Base-by-base conservation (phyloP, 1,140 invertebrate species). In the Caenorhabditis briggsae region DNA sequence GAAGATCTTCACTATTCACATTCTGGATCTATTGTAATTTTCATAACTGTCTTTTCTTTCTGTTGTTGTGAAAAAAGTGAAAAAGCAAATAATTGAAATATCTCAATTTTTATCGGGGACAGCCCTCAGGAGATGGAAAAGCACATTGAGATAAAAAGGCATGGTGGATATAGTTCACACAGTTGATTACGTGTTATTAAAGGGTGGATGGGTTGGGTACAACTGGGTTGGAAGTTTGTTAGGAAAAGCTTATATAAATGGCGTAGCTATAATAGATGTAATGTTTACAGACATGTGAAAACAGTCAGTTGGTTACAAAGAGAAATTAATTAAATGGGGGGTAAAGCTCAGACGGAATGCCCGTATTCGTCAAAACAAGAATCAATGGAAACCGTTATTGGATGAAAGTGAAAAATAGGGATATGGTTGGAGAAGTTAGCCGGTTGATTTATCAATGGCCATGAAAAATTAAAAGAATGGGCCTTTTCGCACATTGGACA, bases 341-440 rank as follows among this genome's bases (percentile, higher is more conserved):
- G 50, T 16, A 78, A 50, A 48, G 70, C 70, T 78, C 70, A 50
- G n/a, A 50, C 70, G 70, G 70, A 50, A 50, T 78, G 70, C 70
- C 70, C 70, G 70, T 78, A 78, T 78, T 78, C 46, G 70, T 78
- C 70, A 50, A 53, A 46, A 78, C 43, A 78, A 78, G 70, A 78
- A 78, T 78, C 61, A 78, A 23, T 23, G 5, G 50, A 5, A 78
- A 78, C 70, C 70, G 70, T 46, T 50, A 50, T 78, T 74, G 43
- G 18, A 48, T 18, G 16, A 48, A 18, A 74, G 18, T 18, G 12
- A 5, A 46, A 74, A 46, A 46, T 12, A 74, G 33, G 16, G 16
- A 25, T 11, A 65, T 12, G 0, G 18, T 43, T 25, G 5, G 43
- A 16, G 23, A 9, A 9, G 41, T 5, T 43, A 33, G 33, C 33